Evolutionary conservation across 2,113 vertebrate species (phyloP).

Genomic region (Macquaria australasica): DNA sequence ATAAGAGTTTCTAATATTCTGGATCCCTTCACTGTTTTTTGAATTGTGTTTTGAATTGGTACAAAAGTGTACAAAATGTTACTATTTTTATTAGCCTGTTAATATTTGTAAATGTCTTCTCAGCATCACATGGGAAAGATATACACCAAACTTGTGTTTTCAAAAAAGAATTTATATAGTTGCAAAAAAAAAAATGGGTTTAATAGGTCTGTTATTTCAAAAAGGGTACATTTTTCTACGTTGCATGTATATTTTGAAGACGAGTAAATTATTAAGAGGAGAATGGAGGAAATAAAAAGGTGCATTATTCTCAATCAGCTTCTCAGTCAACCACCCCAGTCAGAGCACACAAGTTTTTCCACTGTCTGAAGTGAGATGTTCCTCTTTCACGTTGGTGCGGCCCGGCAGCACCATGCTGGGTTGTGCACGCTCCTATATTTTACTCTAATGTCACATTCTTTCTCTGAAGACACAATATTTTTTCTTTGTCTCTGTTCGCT

Average conservation of each 20-base stretch:
- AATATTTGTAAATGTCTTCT: conserved; percentile 53
- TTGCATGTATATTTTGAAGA: conserved; percentile 56
- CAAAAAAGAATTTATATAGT: conserved; percentile 45
- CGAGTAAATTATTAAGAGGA: conserved; percentile 59
- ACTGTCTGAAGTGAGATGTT: conserved; percentile 40
- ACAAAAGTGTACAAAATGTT: conserved; percentile 58
- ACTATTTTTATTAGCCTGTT: conserved; percentile 52
- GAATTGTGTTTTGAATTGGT: conserved; percentile 48
- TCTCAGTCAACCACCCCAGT: conserved; percentile 24
- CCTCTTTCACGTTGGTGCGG: not conserved
- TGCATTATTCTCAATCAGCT: conserved; percentile 12
- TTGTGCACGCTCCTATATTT: conserved; percentile 22
- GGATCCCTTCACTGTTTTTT: conserved; percentile 65
- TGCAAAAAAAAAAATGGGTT: conserved; percentile 28
- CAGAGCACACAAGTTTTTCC: conserved; percentile 60
- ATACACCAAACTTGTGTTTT: conserved; percentile 49
- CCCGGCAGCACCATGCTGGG: conserved; percentile 21
- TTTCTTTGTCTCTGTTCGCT: conserved; percentile 40
- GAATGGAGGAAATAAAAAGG: conserved; percentile 21
- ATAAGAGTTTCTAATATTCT: conserved; percentile 38
- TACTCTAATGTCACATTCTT: conserved; percentile 46
- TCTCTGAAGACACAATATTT: conserved; percentile 14
- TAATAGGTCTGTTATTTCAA: conserved; percentile 42
- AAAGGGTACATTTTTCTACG: conserved; percentile 52
- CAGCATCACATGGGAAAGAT: conserved; percentile 26